Conservation (phyloP, 2,888 invertebrate genomes). For the Coenonympha glycerion region DNA sequence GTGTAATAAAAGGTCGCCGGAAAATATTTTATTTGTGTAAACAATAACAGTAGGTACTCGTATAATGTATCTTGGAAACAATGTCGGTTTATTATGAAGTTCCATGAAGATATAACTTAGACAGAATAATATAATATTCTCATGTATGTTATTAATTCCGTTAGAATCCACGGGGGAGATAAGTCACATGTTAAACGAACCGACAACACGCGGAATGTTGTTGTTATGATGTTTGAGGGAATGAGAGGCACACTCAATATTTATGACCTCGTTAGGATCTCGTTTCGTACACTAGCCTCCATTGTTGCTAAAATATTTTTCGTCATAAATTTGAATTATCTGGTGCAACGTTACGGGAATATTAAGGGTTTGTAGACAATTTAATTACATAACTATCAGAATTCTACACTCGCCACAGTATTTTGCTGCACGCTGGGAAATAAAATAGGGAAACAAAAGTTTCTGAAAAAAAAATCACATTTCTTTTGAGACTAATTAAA, state of each 20-base stretch:
- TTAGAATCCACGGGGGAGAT: constrained; percentile 12
- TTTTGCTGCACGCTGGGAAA: no score
- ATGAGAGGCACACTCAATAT: constrained; percentile 13
- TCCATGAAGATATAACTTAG: neutral
- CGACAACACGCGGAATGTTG: constrained; percentile 15
- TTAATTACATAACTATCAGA: no score
- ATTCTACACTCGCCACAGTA: no score
- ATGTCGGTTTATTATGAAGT: neutral
- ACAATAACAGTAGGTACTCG: neutral
- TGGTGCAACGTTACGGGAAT: neutral
- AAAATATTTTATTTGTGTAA: no score
- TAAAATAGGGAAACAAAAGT: neutral
- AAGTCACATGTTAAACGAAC: constrained; percentile 22
- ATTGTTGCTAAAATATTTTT: constrained; percentile 7
- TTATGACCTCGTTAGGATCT: constrained; percentile 16
- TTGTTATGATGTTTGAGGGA: constrained; percentile 19
- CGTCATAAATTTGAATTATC: neutral
- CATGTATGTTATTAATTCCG: constrained; percentile 8
- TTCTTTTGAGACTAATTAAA: no score
- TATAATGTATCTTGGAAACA: neutral
- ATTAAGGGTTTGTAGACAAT: no score
- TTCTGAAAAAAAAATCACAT: no score
- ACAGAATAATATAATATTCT: constrained; percentile 13
- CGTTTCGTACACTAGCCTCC: constrained; percentile 13
- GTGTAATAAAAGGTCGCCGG: no score